Base-by-base conservation (phyloP, 1,140 invertebrate genomes). In the Cyclina sinensis region DNA sequence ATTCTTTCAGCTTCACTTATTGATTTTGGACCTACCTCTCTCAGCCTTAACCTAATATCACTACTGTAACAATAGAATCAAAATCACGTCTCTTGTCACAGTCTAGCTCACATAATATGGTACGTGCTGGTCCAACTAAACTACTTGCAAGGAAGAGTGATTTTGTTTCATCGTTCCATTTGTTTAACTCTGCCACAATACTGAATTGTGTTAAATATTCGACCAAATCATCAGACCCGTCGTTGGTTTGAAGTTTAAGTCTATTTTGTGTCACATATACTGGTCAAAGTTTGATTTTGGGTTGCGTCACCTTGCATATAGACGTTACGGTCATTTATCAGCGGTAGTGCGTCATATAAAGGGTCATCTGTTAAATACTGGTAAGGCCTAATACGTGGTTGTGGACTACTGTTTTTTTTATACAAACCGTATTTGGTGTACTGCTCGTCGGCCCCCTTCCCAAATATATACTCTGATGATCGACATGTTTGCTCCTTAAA, bases 1-100 rank as follows among this genome's bases (percentile, higher is more conserved):
- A 85, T 89, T 76, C 70, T 81, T 43, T 90, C 79, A 35, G 89
- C 76, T 46, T 82, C 51, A 62, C 54, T 76, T 30, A 86, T 82
- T 14, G 76, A 27, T 21, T 74, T 73, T 46, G 81, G 89, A 14
- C 82, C 79, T 37, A 83, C 65, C 32, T 90, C 83, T 70, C 90
- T 80, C 9, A 90, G n/a, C 73, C 86, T 54, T 14, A 88, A 39
- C 46, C 79, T 24, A 0, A 86, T 90, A 73, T 90, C 90, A 37
- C 46, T 30, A 73, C 89, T 27, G 39, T 5, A 12, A 90, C 76
- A 30, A 90, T 54, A 48, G 12, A 51, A 54, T 74, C 78, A 82
- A 65, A 90, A 43, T 74, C 51, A 1, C 65, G 24, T 80, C 65
- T 82, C 27, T 81, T 21, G 0, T 59, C 24, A 27, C 27, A 48